Percentiles rank a stretch among this genome's conserved stretches.
Conservation (phyloP, 2,888 invertebrate species). For the Lumbricus terrestris region DNA sequence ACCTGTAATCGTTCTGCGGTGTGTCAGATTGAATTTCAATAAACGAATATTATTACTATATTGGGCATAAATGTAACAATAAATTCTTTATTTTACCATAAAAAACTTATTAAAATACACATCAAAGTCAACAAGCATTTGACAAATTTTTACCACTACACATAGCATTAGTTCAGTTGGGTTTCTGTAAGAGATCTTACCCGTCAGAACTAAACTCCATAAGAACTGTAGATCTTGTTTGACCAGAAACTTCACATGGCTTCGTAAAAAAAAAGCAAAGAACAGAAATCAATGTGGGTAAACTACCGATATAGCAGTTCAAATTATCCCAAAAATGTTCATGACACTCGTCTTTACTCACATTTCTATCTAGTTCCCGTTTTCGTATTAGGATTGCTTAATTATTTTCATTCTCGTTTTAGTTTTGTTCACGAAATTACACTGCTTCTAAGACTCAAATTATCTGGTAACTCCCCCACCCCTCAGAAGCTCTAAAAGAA, state of each 20-base stretch:
- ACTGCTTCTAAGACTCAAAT: too few relatives aligned
- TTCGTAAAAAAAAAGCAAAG: constrained; percentile 40
- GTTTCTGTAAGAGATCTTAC: constrained; percentile 62
- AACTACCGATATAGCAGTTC: neutral
- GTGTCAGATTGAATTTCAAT: too few relatives aligned
- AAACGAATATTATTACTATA: too few relatives aligned
- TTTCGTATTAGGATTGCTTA: too few relatives aligned
- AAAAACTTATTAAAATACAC: neutral
- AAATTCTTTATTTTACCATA: neutral
- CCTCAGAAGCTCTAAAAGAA: too few relatives aligned
- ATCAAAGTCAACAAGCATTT: neutral
- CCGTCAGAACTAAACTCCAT: constrained; percentile 87
- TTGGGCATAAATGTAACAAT: neutral
- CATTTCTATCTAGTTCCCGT: too few relatives aligned
- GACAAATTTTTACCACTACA: neutral
- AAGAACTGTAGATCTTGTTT: constrained; percentile 77
- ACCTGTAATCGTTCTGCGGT: too few relatives aligned
- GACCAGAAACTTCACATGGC: constrained; percentile 64
- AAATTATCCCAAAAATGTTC: neutral
- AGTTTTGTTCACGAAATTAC: too few relatives aligned
- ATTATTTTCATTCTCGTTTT: too few relatives aligned
- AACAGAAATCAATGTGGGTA: constrained; percentile 11
- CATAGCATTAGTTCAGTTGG: neutral
- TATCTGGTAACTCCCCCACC: too few relatives aligned
- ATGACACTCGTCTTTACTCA: too few relatives aligned